Base-by-base conservation (phyloP, 2,888 invertebrate genomes). In the Drosophila neutralis region DNA sequence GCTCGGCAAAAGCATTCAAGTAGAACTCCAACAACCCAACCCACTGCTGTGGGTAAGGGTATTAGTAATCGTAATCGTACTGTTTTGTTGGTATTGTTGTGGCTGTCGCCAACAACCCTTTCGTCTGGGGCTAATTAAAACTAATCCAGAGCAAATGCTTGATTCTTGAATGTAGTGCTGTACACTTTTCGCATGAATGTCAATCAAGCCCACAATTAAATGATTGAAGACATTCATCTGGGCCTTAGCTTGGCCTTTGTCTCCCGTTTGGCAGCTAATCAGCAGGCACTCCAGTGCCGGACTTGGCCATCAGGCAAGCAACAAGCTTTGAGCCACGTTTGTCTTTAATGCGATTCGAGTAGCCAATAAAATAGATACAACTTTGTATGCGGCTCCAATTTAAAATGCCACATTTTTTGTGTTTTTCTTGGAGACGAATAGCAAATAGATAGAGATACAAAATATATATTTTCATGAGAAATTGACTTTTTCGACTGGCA, bases 391-490 rank as follows among this genome's bases (percentile, higher is more conserved):
- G 52, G 61, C 49, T 68, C 53, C 60, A 77, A 61, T 78, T 81
- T 72, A 54, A 84, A 89, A 83, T 80, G 73, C 68, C 73, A 78
- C 69, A 66, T 74, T 66, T 79, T 73, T 74, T 67, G 69, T 67
- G 64, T 65, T 53, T 73, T 72, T 68, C 59, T 24, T 49, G 60
- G 66, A 69, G 81, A 73, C 80, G 80, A 83, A 89, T 85, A 85
- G 82, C 85, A 86, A 83, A 78, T 83, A 79, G 80, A 85, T 80
- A 82, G 82, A 83, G 73, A 83, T 82, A 85, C 82, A 82, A 82
- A 89, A 91, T 83, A 45, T 45, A 45, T 45, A 86, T 90, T 91
- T 91, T 84, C 89, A 91, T 91, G 90, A 91, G 91, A 91, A 91
- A 91, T 91, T 88, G 90, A 87, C 89, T 91, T 89, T 90, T 90